Evolutionary conservation across 2,888 invertebrate genomes (phyloP).

Genomic region (Glomeris marginata): DNA sequence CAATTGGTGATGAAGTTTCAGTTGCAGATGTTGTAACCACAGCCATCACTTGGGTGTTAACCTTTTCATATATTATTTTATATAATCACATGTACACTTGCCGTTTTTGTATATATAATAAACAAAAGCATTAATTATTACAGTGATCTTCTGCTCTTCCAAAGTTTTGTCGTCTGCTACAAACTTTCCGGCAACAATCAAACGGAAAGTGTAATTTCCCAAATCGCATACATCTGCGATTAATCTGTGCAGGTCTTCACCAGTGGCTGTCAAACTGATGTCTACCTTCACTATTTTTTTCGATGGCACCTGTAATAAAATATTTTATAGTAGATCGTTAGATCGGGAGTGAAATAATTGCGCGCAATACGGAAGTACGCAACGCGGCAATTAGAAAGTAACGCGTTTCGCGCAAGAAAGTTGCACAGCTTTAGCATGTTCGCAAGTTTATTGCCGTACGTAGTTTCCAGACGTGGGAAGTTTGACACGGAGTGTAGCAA

Average conservation of each 20-base stretch:
- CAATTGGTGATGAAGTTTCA: constrained; percentile 6
- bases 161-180: constrained; percentile 38
- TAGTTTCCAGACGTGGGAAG: constrained; percentile 27
- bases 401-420: too few species aligned
- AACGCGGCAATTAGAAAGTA: too few species aligned
- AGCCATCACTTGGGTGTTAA: constrained; percentile 5
- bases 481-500: constrained; percentile 55
- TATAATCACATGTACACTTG: not conserved
- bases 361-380: too few species aligned
- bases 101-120: not conserved
- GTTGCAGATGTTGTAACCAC: not conserved
- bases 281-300: not conserved
- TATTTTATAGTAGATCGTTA: not conserved
- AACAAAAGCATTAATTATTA: constrained; percentile 22
- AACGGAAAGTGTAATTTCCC: constrained; percentile 3
- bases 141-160: constrained; percentile 45
- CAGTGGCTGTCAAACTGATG: constrained; percentile 4
- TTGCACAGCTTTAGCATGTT: too few species aligned
- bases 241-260: constrained; percentile 1
- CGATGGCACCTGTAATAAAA: not conserved
- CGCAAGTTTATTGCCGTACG: too few species aligned
- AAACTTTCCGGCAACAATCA: constrained; percentile 6
- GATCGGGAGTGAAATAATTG: not conserved
- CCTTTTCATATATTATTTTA: not conserved
- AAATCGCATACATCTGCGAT: not conserved